Percentiles rank a stretch among this genome's conserved stretches.
Evolutionary conservation across 2,797 vertebrate species (phyloP).

Genomic region (Sebastiscus tertius): DNA sequence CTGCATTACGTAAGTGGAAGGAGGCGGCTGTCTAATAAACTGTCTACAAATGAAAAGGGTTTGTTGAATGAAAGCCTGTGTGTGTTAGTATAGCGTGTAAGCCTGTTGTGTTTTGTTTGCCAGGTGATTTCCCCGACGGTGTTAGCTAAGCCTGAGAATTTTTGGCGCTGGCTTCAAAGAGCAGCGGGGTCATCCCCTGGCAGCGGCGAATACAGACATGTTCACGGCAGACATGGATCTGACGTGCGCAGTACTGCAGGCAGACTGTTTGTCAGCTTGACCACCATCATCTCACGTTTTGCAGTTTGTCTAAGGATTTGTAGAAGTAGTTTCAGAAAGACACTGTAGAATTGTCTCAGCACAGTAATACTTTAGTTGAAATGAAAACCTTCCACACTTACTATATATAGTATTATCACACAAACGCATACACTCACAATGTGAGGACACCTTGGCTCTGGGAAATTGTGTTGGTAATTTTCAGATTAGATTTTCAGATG

Average conservation of each 20-base stretch:
- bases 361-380: background rate
- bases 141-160: conserved; percentile 75
- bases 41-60: conserved; percentile 13
- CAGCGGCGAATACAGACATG: conserved; percentile 77
- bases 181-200: conserved; percentile 57
- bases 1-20: conserved; percentile 14
- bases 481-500: conserved; percentile 11
- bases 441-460: background rate
- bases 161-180: conserved; percentile 80
- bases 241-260: background rate
- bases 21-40: conserved; percentile 18
- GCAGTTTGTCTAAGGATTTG: background rate
- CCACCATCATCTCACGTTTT: background rate
- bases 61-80: conserved; percentile 43
- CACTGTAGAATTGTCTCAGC: background rate
- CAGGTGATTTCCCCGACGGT: conserved; percentile 72
- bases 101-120: conserved; percentile 63
- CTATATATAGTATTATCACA: background rate
- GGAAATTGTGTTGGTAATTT: conserved; percentile 7
- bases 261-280: conserved; percentile 21
- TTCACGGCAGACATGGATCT: conserved; percentile 43
- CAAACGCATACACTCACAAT: background rate
- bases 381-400: background rate
- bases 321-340: background rate
- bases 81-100: conserved; percentile 49